phyloP scores from a whole-genome alignment of 2,797 vertebrate genomes.

The Melanotaenia nigrans region DNA sequence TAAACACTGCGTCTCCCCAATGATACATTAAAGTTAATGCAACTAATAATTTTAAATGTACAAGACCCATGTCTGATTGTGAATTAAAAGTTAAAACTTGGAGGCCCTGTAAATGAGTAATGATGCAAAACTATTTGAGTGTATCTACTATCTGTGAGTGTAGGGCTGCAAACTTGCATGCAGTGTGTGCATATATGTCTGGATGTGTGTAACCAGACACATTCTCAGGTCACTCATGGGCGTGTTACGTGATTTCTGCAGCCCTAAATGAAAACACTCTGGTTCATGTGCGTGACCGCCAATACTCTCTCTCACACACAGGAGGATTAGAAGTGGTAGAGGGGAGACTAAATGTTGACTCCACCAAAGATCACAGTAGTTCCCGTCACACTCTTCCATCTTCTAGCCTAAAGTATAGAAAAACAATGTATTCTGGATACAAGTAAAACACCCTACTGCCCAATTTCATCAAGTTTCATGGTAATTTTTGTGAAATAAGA shows the following conservation, averaged over 20 bases:
- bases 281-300: slow-evolving; percentile 62
- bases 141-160: neutral
- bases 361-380: slow-evolving; percentile 61
- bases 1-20: neutral
- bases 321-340: slow-evolving; percentile 56
- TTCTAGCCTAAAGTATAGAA: slow-evolving; percentile 17
- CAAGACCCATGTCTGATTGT: neutral
- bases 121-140: slow-evolving; percentile 7
- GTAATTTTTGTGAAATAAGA: neutral
- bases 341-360: slow-evolving; percentile 54
- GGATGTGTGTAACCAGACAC: slow-evolving; percentile 47
- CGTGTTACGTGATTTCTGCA: slow-evolving; percentile 53
- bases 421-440: slow-evolving; percentile 4
- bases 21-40: neutral
- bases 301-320: slow-evolving; percentile 50
- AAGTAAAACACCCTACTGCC: slow-evolving; percentile 37
- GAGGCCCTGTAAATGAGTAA: slow-evolving; percentile 7
- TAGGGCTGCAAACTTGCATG: slow-evolving; percentile 22
- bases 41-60: neutral
- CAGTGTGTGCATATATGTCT: slow-evolving; percentile 8
- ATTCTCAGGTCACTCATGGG: slow-evolving; percentile 62
- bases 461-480: slow-evolving; percentile 10
- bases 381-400: slow-evolving; percentile 24
- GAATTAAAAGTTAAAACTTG: neutral
- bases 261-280: slow-evolving; percentile 66